A percentile compares a stretch with the other conserved stretches of the same genome.
Evolutionary conservation across 2,888 invertebrate species (phyloP).

Genomic region (Phyllotreta striolata): DNA sequence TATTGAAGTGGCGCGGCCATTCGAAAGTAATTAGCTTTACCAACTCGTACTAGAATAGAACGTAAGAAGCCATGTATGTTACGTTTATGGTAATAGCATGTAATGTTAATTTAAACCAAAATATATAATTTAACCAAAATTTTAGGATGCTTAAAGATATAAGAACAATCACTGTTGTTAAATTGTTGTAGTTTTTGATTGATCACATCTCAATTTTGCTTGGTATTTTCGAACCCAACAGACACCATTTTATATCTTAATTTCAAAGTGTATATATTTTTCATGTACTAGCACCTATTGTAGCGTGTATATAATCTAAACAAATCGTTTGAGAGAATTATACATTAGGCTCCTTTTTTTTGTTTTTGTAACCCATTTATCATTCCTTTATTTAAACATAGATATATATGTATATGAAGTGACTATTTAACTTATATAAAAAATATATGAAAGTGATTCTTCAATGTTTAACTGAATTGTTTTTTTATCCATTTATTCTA

Average conservation of each 20-base stretch:
- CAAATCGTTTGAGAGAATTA: slow-evolving; percentile 26
- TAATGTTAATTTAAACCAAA: slow-evolving; percentile 9
- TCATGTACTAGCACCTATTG: slow-evolving; percentile 32
- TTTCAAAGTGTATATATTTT: slow-evolving; percentile 34
- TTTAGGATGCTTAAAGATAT: slow-evolving; percentile 22
- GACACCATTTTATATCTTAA: slow-evolving; percentile 25
- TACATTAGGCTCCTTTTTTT: slow-evolving; percentile 25
- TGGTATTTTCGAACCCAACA: slow-evolving; percentile 5
- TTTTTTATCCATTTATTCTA: slow-evolving; percentile 28
- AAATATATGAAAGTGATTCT: slow-evolving; percentile 31
- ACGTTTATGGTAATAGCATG: slow-evolving; percentile 4
- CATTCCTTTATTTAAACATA: slow-evolving; percentile 39
- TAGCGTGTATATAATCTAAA: slow-evolving; percentile 36
- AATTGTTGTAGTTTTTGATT: slow-evolving; percentile 25
- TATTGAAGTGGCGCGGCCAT: neutral
- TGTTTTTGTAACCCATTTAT: slow-evolving; percentile 34
- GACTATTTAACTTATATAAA: slow-evolving; percentile 39
- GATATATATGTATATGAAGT: slow-evolving; percentile 40
- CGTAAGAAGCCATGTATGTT: neutral
- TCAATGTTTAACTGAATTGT: slow-evolving; percentile 29
- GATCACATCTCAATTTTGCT: slow-evolving; percentile 15
- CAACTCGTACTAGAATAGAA: neutral
- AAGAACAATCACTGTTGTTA: slow-evolving; percentile 28
- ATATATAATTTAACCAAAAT: slow-evolving; percentile 14
- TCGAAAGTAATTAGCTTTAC: neutral